Base-by-base conservation (phyloP, 2,888 invertebrate species). In the Apomyelois bistriatella region DNA sequence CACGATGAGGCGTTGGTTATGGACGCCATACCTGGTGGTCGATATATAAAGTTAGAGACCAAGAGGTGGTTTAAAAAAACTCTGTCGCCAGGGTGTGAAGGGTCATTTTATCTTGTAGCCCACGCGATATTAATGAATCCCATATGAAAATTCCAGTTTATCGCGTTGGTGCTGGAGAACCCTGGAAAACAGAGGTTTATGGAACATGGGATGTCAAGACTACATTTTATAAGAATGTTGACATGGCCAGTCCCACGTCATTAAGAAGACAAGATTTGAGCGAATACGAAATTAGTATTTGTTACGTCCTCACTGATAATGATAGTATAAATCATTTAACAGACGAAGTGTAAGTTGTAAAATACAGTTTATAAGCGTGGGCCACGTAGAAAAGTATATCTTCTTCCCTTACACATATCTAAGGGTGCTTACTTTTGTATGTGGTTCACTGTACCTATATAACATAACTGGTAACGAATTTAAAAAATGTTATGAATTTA, bases 221-320 rank as follows among this genome's bases (percentile, higher is more conserved):
- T 1, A 59, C 71, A 40, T 70, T 87, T 1, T 15, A 1, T 1
- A 61, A 71, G 48, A 74, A 68, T 57, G 52, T 60, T 9, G 54
- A 57, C 1, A 53, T 65, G 16, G 59, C 70, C 36, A 52, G 58
- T 32, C 66, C 81, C 0, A 72, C 70, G 4, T 77, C 87, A 5
- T 65, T 80, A 55, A 72, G 91, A 53, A 78, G 93, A 61, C 70
- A 76, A 15, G 74, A 93, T 75, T 76, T 93, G 30, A 64, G 79
- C 32, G 78, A 85, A 42, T 80, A 76, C 36, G 74, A 77, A 62
- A 79, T 94, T 16, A 87, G 85, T 42, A 86, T 92, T 28, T 91
- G 92, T 57, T 89, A 92, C 54, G 93, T 94, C 6, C 73, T 93
- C 0, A 93, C 93, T 2, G 86, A 93, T 62, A 91, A 91, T 58